Evolutionary conservation across 2,113 vertebrate species (phyloP).

Genomic region (Miniopterus natalensis): DNA sequence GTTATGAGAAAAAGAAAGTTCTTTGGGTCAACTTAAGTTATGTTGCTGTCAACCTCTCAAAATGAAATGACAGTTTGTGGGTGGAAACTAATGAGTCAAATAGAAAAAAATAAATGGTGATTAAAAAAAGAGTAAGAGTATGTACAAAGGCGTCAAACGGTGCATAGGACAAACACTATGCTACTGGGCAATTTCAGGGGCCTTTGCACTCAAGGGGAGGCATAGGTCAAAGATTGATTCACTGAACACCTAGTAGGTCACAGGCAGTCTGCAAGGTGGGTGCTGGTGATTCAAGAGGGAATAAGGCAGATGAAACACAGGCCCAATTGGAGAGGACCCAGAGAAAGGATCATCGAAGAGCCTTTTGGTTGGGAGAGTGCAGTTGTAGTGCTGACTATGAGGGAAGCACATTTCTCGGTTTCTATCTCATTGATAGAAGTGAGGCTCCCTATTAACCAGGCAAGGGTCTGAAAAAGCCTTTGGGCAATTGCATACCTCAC

Average conservation of each 20-base stretch:
- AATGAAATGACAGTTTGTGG: slow-evolving; percentile 42
- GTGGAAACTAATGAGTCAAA: slow-evolving; percentile 49
- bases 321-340: neutral
- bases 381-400: neutral
- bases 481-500: neutral
- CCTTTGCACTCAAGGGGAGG: neutral
- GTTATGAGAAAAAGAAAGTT: slow-evolving; percentile 32
- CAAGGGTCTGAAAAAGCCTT: neutral
- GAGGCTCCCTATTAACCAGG: neutral
- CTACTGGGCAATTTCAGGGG: neutral
- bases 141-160: neutral
- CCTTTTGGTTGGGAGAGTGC: neutral
- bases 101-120: slow-evolving; percentile 10
- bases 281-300: neutral
- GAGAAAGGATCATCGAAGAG: neutral
- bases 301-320: neutral
- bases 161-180: neutral
- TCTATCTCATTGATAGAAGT: neutral
- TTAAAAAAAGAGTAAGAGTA: slow-evolving; percentile 17
- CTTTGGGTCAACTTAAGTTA: slow-evolving; percentile 58
- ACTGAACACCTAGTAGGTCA: neutral
- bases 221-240: neutral
- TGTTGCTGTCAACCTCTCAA: neutral
- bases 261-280: neutral
- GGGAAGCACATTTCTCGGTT: neutral